A percentile compares a stretch with the other conserved stretches of the same genome.
Conservation (phyloP, 2,113 vertebrate species). For the Leptodactylus fuscus region DNA sequence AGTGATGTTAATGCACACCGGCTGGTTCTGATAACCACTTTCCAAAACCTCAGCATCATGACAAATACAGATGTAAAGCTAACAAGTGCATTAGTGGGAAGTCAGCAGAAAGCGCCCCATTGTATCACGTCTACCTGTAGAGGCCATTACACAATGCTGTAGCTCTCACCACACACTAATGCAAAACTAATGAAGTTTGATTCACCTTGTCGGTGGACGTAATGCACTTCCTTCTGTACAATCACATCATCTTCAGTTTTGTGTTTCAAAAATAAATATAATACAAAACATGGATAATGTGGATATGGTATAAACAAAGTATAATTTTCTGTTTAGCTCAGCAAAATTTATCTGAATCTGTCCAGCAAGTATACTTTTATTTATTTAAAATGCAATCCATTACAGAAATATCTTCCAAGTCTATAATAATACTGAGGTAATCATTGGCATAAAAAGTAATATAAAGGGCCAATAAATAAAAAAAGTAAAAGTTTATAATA, state of each 20-base stretch:
- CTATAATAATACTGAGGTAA: not conserved
- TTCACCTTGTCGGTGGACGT: slow-evolving; percentile 42
- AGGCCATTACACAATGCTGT: slow-evolving; percentile 42
- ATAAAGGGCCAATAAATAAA: not conserved
- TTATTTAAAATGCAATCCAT: not conserved
- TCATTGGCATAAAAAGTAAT: not conserved
- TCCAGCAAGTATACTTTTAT: not conserved
- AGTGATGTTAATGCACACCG: slow-evolving; percentile 29
- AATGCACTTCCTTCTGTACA: slow-evolving; percentile 53
- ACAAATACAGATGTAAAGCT: slow-evolving; percentile 55
- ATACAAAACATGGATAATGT: slow-evolving; percentile 9
- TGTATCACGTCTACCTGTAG: slow-evolving; percentile 46
- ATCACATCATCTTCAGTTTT: slow-evolving; percentile 51
- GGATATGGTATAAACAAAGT: slow-evolving; percentile 8
- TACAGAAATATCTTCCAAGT: not conserved
- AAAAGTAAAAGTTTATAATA: not conserved
- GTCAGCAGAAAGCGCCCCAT: slow-evolving; percentile 50
- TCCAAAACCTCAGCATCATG: slow-evolving; percentile 58
- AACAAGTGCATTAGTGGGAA: slow-evolving; percentile 55
- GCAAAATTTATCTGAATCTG: not conserved
- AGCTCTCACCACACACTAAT: slow-evolving; percentile 31
- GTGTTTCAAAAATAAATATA: slow-evolving; percentile 51
- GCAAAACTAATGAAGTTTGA: slow-evolving; percentile 59
- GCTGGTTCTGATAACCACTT: slow-evolving; percentile 53
- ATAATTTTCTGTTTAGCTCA: slow-evolving; percentile 14